Percentiles rank a stretch among this genome's conserved stretches.
These are phyloP conservation scores for Diadegma fenestrale DNA, from an alignment of 2,888 invertebrate genomes.

Conservation along the genomic window DNA sequence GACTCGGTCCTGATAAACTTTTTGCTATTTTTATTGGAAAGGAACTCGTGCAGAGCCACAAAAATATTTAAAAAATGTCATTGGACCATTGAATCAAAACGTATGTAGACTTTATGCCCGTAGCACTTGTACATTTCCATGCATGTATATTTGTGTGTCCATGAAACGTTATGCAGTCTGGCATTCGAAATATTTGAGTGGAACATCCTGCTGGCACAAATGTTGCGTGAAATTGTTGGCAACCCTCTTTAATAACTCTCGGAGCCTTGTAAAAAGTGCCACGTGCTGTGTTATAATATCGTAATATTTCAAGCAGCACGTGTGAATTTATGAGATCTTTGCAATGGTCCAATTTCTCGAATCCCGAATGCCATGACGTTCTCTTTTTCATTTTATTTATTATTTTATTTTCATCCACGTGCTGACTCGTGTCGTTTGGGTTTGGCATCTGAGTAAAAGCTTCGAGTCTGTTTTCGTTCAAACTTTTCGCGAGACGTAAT, in stretches of 20 bases:
- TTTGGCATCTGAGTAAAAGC: not conserved
- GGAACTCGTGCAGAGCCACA: not conserved
- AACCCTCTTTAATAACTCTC: conserved; percentile 75
- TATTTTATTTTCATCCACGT: not conserved
- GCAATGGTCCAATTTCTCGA: conserved; percentile 7
- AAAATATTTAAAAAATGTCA: not conserved
- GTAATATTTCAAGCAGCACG: conserved; percentile 30
- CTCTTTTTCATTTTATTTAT: not conserved
- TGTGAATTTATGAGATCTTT: conserved; percentile 34
- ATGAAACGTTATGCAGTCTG: conserved; percentile 38
- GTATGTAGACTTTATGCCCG: not conserved
- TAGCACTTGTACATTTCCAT: not conserved
- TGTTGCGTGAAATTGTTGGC: conserved; percentile 78
- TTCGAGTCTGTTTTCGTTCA: not conserved
- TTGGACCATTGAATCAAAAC: not conserved
- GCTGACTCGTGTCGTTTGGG: not conserved
- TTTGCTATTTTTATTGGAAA: not conserved
- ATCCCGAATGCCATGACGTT: not conserved
- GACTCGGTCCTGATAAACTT: no score
- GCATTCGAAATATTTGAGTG: conserved; percentile 69
- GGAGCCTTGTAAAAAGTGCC: conserved; percentile 26
- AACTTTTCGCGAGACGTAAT: not conserved
- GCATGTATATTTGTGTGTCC: not conserved
- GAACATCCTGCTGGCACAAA: conserved; percentile 72
- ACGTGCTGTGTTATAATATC: conserved; percentile 8